Conservation (phyloP, 1,140 invertebrate species). For the Drosophila murphyi region DNA sequence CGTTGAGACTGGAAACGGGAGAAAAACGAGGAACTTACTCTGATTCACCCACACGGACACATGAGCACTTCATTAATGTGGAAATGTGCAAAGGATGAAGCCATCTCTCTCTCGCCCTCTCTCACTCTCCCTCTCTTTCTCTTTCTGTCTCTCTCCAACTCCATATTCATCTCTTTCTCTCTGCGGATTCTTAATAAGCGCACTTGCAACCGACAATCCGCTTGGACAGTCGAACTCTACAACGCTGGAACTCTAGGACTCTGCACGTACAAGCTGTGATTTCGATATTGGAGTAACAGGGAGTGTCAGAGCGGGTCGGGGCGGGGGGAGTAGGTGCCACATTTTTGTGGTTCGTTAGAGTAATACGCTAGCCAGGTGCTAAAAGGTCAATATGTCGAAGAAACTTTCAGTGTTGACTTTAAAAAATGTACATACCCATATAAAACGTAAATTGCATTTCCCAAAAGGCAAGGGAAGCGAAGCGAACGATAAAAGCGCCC, state of each 20-base stretch:
- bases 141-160: not conserved
- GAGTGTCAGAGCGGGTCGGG: not conserved
- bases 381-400: conserved; percentile 71
- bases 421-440: conserved; percentile 45
- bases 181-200: conserved; percentile 75
- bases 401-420: conserved; percentile 58
- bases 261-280: conserved; percentile 69
- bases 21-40: conserved; percentile 47
- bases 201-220: conserved; percentile 49
- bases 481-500: not conserved
- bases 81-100: conserved; percentile 51
- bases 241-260: conserved; percentile 9
- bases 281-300: conserved; percentile 27
- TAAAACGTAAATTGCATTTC: conserved; percentile 20
- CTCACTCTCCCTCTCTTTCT: not conserved
- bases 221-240: conserved; percentile 17
- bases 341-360: conserved; percentile 73
- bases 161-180: conserved; percentile 13
- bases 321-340: conserved; percentile 12
- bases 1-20: conserved; percentile 37
- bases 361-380: conserved; percentile 39
- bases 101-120: not conserved
- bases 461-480: not conserved
- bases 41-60: conserved; percentile 21
- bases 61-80: conserved; percentile 77